A percentile compares a stretch with the other conserved stretches of the same genome.
phyloP scores from a whole-genome alignment of 2,113 vertebrate genomes.

The Campylorhamphus procurvoides region DNA sequence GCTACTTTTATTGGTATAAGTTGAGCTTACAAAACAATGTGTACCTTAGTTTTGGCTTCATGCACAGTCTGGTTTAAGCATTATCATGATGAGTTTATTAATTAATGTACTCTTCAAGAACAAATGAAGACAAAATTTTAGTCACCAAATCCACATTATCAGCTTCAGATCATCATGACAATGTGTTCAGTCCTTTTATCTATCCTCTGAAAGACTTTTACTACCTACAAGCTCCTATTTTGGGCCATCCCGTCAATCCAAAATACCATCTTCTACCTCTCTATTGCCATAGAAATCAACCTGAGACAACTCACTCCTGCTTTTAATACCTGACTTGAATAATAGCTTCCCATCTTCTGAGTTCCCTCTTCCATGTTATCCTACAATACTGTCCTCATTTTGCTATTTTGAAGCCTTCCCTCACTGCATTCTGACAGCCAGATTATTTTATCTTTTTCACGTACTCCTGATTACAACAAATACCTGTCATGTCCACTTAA shows the following conservation, averaged over 20 bases:
- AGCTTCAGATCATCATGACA: neutral
- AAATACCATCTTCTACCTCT: neutral
- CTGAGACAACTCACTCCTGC: neutral
- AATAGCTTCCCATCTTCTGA: neutral
- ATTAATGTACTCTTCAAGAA: neutral
- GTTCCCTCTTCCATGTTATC: neutral
- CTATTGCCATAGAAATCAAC: neutral
- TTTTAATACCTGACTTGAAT: neutral
- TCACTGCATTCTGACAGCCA: no score
- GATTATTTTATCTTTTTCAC: neutral
- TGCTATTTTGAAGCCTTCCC: neutral
- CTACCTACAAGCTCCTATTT: neutral
- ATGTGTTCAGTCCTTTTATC: neutral
- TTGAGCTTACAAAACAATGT: neutral
- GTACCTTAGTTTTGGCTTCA: neutral
- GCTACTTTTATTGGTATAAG: neutral
- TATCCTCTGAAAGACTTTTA: neutral
- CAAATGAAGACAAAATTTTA: neutral
- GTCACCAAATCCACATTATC: neutral
- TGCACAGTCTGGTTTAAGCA: neutral
- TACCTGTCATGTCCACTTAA: neutral
- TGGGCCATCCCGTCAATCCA: neutral
- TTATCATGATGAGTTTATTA: neutral
- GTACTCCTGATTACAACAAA: neutral
- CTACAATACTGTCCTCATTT: neutral